Evolutionary conservation across 2,888 invertebrate species (phyloP), one percentile per base, ranked within the genome.

Genomic region (Sturmia bella): DNA sequence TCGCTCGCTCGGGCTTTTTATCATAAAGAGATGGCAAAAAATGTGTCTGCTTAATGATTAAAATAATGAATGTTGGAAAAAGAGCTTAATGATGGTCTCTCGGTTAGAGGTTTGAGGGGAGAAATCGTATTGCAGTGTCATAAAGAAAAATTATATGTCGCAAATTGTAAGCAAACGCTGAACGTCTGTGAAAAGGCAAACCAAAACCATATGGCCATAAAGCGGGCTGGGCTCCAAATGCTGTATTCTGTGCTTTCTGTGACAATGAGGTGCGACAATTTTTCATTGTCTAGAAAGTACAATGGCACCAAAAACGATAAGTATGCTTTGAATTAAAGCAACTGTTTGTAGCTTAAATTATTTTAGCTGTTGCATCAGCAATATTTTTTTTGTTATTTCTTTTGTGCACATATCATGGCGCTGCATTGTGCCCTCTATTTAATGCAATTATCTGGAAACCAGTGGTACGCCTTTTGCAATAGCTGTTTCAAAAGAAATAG

Each of bases 381-480:
- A 45, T n/a, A 37, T 69, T 37, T 24, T 21, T 9, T 59, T 57
- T 56, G n/a, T n/a, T n/a, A n/a, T 15, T 27, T 41, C 15, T 19
- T 7, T 32, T 24, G 27, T 32, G n/a, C n/a, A n/a, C n/a, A n/a
- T n/a, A 21, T 1, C 48, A 15, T 21, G 24, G 32, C 43, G 57
- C 13, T 13, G 52, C 17, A 5, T 64, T 57, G 52, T 74, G 19
- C n/a, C n/a, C n/a, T 50, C 41, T 27, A 54, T 57, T 82, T 66
- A 74, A 82, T 70, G 74, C 78, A 78, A 82, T 82, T 82, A 82
- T 74, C 69, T 74, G 17, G 59, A 70, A 82, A 59, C 57, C 64
- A 64, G n/a, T 45, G 37, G 24, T 39, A 21, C 39, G 21, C 15
- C 13, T 17, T 50, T n/a, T 63, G 54, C 61, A 73, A 17, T 19